These are phyloP conservation scores for Megaceryle torquata DNA, from an alignment of 2,113 vertebrate genomes.

Conservation along the genomic window DNA sequence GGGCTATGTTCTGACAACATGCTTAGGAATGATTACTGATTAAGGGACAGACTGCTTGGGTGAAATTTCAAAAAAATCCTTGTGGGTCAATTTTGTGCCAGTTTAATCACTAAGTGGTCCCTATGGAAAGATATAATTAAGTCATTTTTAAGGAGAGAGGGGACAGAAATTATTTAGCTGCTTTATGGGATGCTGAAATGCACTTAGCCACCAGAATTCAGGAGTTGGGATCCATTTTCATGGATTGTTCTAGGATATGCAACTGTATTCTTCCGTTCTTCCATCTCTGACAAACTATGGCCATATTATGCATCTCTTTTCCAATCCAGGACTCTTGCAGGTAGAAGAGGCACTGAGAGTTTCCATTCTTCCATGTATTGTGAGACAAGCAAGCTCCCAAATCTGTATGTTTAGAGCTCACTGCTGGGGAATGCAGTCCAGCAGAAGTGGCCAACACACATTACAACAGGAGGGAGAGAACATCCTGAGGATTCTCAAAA, in stretches of 20 bases:
- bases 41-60: neutral
- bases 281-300: neutral
- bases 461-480: neutral
- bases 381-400: neutral
- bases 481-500: neutral
- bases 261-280: neutral
- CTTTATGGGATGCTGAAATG: neutral
- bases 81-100: neutral
- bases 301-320: neutral
- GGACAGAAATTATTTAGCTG: neutral
- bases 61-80: neutral
- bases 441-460: neutral
- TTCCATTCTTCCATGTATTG: neutral
- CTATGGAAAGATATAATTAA: neutral
- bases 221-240: neutral
- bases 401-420: neutral
- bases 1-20: neutral
- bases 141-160: neutral
- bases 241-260: neutral
- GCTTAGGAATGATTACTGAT: neutral
- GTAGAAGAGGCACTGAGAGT: neutral
- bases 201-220: neutral
- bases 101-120: neutral
- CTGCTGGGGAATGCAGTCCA: neutral
- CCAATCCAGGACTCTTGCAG: neutral